Percentiles rank a stretch among this genome's conserved stretches.
Conservation (phyloP, 2,888 invertebrate genomes). For the Rhyacophila evoluta region DNA sequence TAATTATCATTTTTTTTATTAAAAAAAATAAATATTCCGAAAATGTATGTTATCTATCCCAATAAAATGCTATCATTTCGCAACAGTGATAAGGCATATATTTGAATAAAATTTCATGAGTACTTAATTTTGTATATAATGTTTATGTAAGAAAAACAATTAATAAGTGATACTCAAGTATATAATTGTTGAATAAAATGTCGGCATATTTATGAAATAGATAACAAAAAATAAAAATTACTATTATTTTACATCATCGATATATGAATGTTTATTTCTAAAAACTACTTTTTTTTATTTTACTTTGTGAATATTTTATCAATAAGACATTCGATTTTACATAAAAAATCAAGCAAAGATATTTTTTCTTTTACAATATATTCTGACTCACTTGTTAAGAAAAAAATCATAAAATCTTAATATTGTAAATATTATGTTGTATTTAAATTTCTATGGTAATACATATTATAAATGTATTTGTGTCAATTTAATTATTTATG, state of each 20-base stretch:
- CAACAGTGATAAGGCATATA: background rate
- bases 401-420: background rate
- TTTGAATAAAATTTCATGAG: background rate
- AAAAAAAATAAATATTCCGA: background rate
- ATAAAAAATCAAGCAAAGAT: background rate
- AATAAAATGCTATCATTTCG: background rate
- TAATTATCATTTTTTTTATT: background rate
- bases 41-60: background rate
- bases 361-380: no score
- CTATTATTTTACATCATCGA: no score
- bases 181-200: no score
- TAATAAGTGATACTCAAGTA: background rate
- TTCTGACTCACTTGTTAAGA: background rate
- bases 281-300: no score
- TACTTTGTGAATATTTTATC: background rate
- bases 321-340: background rate
- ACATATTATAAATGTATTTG: constrained; percentile 20
- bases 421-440: background rate
- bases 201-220: no score
- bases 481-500: constrained; percentile 45
- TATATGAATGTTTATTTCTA: no score
- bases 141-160: background rate
- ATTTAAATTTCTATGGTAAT: background rate
- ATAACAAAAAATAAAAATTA: no score
- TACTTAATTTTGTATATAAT: background rate